Evolutionary conservation across 2,113 vertebrate species (phyloP).

Genomic region (Butorides virescens): DNA sequence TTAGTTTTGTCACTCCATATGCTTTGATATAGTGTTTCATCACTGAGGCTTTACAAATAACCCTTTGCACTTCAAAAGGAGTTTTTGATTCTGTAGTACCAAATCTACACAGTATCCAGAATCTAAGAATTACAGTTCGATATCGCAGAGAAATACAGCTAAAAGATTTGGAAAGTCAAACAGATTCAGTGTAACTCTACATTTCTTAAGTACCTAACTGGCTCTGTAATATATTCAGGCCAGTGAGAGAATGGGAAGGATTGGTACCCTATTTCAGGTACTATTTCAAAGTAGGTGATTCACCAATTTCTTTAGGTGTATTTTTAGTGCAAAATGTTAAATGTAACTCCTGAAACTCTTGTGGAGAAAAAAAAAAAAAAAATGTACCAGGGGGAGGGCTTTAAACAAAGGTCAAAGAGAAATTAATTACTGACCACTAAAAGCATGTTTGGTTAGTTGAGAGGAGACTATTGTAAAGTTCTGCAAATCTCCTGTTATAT

Average conservation of each 20-base stretch:
- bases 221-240: background rate
- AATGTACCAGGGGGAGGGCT: fast-evolving
- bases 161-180: background rate
- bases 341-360: background rate
- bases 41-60: conserved; percentile 17
- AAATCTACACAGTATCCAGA: background rate
- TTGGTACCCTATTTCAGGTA: background rate
- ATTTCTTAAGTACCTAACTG: background rate
- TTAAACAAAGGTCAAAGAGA: background rate
- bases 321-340: background rate
- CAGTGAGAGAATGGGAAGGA: background rate
- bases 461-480: background rate
- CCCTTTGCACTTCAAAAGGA: background rate
- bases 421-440: background rate
- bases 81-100: background rate
- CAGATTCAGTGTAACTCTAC: background rate
- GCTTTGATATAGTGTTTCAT: conserved; percentile 11
- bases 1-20: background rate
- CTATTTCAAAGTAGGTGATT: background rate
- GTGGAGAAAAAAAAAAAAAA: background rate
- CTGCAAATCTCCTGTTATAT: background rate
- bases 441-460: background rate
- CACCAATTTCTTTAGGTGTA: background rate
- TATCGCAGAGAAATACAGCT: background rate
- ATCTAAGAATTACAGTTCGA: background rate